Percentiles rank a stretch among this genome's conserved stretches.
These are phyloP conservation scores for Hemiscyllium ocellatum DNA, from an alignment of 2,113 vertebrate species.

Conservation along the genomic window DNA sequence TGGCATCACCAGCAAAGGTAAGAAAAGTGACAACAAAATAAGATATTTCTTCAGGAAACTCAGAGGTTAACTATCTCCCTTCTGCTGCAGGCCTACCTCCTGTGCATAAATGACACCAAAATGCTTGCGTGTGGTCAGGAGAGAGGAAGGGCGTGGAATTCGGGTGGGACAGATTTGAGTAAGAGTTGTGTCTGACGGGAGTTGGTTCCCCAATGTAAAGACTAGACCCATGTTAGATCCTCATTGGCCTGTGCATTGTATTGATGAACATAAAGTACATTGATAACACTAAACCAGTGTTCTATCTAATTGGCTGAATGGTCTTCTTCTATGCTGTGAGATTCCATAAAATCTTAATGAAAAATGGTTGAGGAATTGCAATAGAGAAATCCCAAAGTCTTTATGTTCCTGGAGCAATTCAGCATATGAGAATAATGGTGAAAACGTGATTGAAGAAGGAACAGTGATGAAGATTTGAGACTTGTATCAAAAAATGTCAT, in stretches of 20 bases:
- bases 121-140: too few species aligned
- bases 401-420: too few species aligned
- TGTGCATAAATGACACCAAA: not conserved
- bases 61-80: not conserved
- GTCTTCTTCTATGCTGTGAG: too few species aligned
- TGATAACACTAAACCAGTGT: not conserved
- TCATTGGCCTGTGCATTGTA: not conserved
- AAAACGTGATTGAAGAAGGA: too few species aligned
- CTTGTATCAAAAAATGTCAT: too few species aligned
- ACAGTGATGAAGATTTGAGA: too few species aligned
- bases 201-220: not conserved
- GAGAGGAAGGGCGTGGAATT: not conserved
- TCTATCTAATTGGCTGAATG: too few species aligned
- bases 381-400: too few species aligned
- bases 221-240: not conserved
- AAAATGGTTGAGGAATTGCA: too few species aligned
- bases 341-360: too few species aligned
- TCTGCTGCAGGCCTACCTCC: not conserved
- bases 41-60: not conserved
- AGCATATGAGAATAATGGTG: too few species aligned
- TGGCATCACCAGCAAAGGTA: not conserved
- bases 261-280: not conserved
- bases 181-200: not conserved
- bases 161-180: not conserved
- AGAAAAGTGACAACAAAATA: not conserved